A percentile compares a stretch with the other conserved stretches of the same genome.
phyloP scores from a whole-genome alignment of 1,140 invertebrate genomes.

The Myzus persicae region DNA sequence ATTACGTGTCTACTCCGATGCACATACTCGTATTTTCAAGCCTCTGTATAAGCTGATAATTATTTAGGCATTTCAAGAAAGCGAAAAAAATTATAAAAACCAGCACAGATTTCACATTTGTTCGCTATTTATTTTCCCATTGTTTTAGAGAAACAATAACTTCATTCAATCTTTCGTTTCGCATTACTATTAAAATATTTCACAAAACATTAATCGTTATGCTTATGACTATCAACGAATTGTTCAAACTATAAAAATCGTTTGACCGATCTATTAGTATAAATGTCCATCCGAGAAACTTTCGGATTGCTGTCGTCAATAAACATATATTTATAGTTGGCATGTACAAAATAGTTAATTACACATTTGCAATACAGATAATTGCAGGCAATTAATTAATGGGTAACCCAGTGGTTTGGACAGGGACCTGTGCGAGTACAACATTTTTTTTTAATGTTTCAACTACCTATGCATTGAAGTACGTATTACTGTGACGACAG shows the following conservation, averaged over 20 bases:
- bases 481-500: background rate
- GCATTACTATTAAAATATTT: background rate
- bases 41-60: background rate
- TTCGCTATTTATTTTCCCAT: background rate
- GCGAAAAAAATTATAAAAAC: background rate
- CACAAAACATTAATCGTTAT: too few relatives aligned
- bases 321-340: background rate
- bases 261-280: background rate
- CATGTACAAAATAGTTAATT: background rate
- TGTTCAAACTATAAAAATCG: background rate
- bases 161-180: background rate
- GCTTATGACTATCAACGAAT: background rate
- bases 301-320: background rate
- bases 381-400: background rate
- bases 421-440: background rate
- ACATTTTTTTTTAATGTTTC: background rate
- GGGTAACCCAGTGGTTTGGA: background rate
- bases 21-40: background rate
- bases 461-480: background rate
- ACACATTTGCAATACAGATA: background rate
- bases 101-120: background rate
- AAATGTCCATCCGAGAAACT: background rate
- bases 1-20: background rate
- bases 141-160: background rate
- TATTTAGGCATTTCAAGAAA: background rate